phyloP scores from a whole-genome alignment of 2,888 invertebrate species.

The Cecidostiba fungosa region DNA sequence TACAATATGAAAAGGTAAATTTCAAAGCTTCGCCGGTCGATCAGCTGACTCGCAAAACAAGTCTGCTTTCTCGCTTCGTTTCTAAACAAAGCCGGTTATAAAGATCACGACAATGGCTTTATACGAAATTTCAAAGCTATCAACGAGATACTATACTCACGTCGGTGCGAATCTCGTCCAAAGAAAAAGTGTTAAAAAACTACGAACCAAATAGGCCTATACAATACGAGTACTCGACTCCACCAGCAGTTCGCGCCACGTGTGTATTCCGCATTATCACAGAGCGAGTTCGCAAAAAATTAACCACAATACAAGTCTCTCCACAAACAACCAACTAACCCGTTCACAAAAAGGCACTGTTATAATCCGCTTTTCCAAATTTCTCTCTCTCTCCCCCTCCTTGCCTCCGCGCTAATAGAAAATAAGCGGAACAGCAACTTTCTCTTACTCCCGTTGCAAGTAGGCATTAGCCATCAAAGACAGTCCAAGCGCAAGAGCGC shows the following conservation, averaged over 20 bases:
- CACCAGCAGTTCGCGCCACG: constrained; percentile 15
- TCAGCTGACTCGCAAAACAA: neutral
- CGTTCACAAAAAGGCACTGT: neutral
- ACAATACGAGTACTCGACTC: neutral
- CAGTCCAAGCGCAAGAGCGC: neutral
- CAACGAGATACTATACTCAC: neutral
- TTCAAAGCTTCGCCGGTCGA: constrained; percentile 2
- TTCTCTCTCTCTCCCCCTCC: neutral
- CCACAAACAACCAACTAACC: too few species aligned
- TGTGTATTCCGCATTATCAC: neutral
- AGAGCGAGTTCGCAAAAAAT: neutral
- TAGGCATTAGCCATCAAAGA: neutral
- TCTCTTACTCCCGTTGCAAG: neutral
- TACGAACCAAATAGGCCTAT: neutral
- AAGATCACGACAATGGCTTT: too few species aligned
- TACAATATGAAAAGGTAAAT: too few species aligned
- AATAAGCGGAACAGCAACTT: neutral
- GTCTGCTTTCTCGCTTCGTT: neutral
- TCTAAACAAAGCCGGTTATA: too few species aligned
- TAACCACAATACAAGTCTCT: neutral
- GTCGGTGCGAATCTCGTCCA: neutral
- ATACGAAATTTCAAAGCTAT: too few species aligned
- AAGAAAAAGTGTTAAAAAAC: neutral
- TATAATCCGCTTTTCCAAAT: neutral
- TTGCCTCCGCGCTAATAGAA: neutral